Evolutionary conservation across 2,797 vertebrate genomes (phyloP).

Genomic region (Artibeus jamaicensis): DNA sequence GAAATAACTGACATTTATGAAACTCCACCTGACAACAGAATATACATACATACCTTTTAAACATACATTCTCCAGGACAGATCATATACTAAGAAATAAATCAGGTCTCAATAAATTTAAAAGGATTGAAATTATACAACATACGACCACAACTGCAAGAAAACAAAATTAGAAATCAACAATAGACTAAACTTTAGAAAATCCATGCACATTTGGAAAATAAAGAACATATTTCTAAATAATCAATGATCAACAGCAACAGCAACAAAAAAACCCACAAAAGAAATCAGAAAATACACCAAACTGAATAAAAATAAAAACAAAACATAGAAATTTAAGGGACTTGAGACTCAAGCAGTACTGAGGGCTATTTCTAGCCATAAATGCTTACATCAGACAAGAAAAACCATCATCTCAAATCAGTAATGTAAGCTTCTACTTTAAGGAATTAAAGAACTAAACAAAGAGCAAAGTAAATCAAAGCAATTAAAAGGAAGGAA

Average conservation of each 20-base stretch:
- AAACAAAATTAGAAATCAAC: background rate
- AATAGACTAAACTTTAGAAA: background rate
- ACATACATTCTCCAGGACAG: background rate
- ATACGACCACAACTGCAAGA: background rate
- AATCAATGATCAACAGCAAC: background rate
- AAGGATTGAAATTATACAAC: background rate
- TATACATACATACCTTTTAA: background rate
- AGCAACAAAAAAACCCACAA: background rate
- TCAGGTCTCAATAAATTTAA: background rate
- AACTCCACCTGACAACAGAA: background rate
- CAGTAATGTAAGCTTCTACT: background rate
- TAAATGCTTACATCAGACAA: background rate
- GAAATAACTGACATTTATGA: background rate
- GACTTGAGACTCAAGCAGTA: background rate
- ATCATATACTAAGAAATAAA: background rate
- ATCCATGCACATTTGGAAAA: background rate
- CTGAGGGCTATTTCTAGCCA: background rate
- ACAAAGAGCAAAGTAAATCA: background rate
- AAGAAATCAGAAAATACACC: background rate
- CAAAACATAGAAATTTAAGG: background rate
- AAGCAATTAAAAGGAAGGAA: background rate
- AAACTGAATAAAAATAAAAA: background rate
- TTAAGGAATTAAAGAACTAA: background rate
- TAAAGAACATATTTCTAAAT: background rate
- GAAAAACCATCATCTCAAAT: background rate